Evolutionary conservation across 92 coral and sea anemone species (phyloP), one percentile per base, ranked within the genome.

Genomic region (Parazoanthus atlanticus): DNA sequence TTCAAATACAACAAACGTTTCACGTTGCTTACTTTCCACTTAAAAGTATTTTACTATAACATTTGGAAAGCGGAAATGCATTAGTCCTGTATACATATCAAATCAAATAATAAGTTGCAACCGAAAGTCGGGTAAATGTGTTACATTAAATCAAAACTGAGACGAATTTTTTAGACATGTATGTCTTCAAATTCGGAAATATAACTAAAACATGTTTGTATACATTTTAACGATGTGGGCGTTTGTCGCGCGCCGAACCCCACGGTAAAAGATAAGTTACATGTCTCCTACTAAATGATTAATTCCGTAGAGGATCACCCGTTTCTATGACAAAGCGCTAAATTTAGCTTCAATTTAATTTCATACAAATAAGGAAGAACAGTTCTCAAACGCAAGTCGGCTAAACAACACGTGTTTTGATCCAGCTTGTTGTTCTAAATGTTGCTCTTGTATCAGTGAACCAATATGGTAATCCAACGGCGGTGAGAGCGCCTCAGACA

Each of bases 291-390:
- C n/a, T 72, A 72, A 70, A 72, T 72, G 38, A 16, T 2, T 32
- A 72, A 72, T 72, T 72, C 76, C 76, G 76, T 2, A 10, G 76
- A 72, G 2, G 40, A 40, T 72, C 19, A 29, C 76, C 38, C n/a
- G 41, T 72, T 72, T 72, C 76, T 72, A 72, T 72, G 76, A 25
- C 33, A 72, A 72, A 72, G 33, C 17, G 9, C 76, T 72, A 72
- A 28, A 72, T 29, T 72, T 72, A 72, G 38, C 33, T 72, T 72
- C 76, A 30, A 72, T 72, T 30, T 26, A 29, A 72, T 72, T 72
- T 26, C 19, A 30, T 72, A 28, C 25, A 72, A 72, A 72, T 72
- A 72, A 61, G 69, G 69, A 61, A 61, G 69, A 61, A 5, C 69
- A 52, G 12, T 52, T 52, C 58, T 13, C 21, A 13, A 52, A 52